Evolutionary conservation across 2,888 invertebrate genomes (phyloP), one percentile per base, ranked within the genome.

Genomic region (Ceraclea dissimilis): DNA sequence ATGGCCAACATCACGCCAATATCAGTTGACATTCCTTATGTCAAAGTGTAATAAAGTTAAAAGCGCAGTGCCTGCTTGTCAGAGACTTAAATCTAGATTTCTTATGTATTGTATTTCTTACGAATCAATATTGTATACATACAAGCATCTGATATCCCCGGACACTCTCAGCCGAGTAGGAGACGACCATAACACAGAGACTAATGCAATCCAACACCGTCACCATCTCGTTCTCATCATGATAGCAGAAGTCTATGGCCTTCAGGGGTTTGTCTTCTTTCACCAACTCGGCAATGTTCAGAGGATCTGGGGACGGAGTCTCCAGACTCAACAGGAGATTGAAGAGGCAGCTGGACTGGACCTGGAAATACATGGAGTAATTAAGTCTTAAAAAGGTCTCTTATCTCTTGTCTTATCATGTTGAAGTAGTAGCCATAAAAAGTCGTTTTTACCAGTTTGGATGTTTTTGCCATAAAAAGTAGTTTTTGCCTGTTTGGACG

Each of bases 111-210:
- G n/a, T n/a, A n/a, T n/a, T n/a, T n/a, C n/a, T n/a, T n/a, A n/a
- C n/a, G n/a, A n/a, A n/a, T n/a, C n/a, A n/a, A n/a, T n/a, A n/a
- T n/a, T n/a, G n/a, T n/a, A n/a, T 26, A 39, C 81, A 74, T 70
- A 90, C 93, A 75, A 93, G 73, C 92, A 93, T 93, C 71, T 93
- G 93, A 69, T 92, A 92, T 1, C 92, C 92, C 60, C 92, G 75
- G 61, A 90, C 86, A 56, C 97, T 95, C 71, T 99, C 98, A 5
- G 98, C 93, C 0, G 98, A 90, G 71, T 98, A 99, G 0, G 97
- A 96, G 4, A 98, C 93, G 1, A 99, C 98, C 85, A 99, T 98
- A 0, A 99, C 96, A 70, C 98, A 98, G 54, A 98, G 82, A n/a
- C 96, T 95, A 68, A 99, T 93, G 65, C 96, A 96, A 70, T 99